Evolutionary conservation across 2,888 invertebrate genomes (phyloP), one percentile per base, ranked within the genome.

Genomic region (Cotesia congregata): DNA sequence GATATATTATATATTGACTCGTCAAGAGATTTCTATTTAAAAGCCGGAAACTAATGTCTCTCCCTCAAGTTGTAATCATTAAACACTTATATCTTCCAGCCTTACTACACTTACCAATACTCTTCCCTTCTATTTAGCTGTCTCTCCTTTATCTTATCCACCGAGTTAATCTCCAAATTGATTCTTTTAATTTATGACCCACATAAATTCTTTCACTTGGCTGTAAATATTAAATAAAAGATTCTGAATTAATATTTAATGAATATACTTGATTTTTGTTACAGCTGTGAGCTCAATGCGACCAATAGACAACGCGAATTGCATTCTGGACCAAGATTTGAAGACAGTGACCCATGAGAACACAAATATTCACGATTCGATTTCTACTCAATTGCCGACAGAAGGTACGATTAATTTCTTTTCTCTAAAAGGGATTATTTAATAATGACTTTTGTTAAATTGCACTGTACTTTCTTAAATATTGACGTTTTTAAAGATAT

Each of bases 271-370:
- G 50, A 50, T 50, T 50, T 0, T 50, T 50, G 3, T 65, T 12
- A 39, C 93, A 96, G 96, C 95, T 90, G 94, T 96, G 91, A 96
- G 95, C 92, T 96, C 96, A 90, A 96, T 96, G 95, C 94, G 95
- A 91, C 94, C 94, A 90, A 94, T 95, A 93, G 96, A 96, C 92
- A 94, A 94, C 91, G 93, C 95, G 88, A 96, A 96, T 91, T 96
- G 96, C 91, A 95, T 96, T 90, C 92, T 96, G 90, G 96, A 96
- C 89, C 96, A 96, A 93, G 96, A 95, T 90, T 94, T 95, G 83
- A 95, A 95, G 91, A 95, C 95, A 86, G 95, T 96, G 85, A 95
- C 96, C 86, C 95, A 96, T 89, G 96, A 96, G 90, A 95, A 96
- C 90, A 94, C 95, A 89, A 88, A 87, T 80, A 92, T 94, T 85